Evolutionary conservation across 2,113 vertebrate species (phyloP).

Genomic region (Cyprinodon tularosa): DNA sequence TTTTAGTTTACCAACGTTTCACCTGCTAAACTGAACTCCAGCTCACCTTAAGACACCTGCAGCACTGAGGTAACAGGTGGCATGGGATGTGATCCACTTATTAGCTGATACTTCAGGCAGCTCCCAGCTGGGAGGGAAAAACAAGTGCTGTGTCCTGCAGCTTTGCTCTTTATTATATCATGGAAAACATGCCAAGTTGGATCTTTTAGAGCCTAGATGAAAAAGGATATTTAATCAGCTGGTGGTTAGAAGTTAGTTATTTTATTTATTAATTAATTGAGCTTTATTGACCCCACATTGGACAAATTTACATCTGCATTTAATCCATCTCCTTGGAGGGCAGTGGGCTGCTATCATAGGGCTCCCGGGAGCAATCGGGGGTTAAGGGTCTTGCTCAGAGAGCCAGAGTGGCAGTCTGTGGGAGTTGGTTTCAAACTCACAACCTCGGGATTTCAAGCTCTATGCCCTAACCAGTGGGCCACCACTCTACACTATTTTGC

Average conservation of each 20-base stretch:
- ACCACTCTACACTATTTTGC: background rate
- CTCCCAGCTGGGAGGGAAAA: conserved; percentile 8
- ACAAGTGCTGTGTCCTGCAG: conserved; percentile 1
- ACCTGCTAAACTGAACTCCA: background rate
- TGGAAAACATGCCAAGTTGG: conserved; percentile 4
- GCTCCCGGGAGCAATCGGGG: no score
- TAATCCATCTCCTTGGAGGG: no score
- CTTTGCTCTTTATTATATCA: conserved; percentile 11
- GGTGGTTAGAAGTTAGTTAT: background rate
- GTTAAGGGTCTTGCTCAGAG: no score
- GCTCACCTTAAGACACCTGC: conserved; percentile 49
- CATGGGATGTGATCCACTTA: conserved; percentile 32
- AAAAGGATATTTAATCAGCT: background rate
- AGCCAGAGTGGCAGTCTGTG: no score
- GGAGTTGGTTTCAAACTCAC: no score
- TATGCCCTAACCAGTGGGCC: no score
- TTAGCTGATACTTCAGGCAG: conserved; percentile 34
- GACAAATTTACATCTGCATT: no score
- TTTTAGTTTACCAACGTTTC: background rate
- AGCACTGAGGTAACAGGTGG: conserved; percentile 68
- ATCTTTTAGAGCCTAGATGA: background rate
- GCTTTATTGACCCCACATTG: no score
- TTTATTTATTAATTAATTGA: no score
- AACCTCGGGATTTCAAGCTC: no score
- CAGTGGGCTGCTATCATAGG: no score